Percentiles rank a stretch among this genome's conserved stretches.
phyloP scores from a whole-genome alignment of 2,797 vertebrate genomes.

The Mionectes olivaceus region DNA sequence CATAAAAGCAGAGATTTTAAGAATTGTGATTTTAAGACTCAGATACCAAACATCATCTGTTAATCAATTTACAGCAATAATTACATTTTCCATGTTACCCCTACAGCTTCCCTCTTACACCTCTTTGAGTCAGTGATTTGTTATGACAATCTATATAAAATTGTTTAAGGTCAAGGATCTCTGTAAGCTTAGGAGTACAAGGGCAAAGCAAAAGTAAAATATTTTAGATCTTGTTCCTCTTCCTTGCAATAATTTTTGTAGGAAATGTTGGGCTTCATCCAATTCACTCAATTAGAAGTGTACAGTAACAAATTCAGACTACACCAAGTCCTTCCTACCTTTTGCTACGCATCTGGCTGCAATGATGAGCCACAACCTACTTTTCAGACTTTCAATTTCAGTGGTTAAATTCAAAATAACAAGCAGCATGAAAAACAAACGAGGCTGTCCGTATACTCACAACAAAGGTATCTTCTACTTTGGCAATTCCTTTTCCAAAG shows the following conservation, averaged over 20 bases:
- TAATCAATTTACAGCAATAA: not conserved
- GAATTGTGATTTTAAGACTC: not conserved
- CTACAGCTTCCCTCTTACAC: not conserved
- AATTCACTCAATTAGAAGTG: not conserved
- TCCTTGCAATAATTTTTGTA: not conserved
- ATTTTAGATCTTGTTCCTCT: not conserved
- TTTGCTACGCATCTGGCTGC: not conserved
- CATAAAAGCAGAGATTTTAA: not conserved
- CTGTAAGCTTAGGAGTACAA: not conserved
- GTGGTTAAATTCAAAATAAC: not conserved
- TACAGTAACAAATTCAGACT: not conserved
- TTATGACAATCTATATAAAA: not conserved
- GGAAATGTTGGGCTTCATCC: not conserved
- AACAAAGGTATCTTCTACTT: conserved; percentile 96
- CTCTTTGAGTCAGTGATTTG: not conserved
- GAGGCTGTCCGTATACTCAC: conserved; percentile 79
- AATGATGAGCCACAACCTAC: not conserved
- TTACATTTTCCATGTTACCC: not conserved
- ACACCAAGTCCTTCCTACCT: not conserved
- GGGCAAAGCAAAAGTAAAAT: not conserved
- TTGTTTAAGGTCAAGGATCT: not conserved
- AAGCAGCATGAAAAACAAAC: not conserved
- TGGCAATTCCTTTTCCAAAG: conserved; percentile 96
- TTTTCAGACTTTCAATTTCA: not conserved
- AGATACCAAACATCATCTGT: not conserved